Conservation (phyloP, 2,888 invertebrate genomes). For the Drosophila affinis region DNA sequence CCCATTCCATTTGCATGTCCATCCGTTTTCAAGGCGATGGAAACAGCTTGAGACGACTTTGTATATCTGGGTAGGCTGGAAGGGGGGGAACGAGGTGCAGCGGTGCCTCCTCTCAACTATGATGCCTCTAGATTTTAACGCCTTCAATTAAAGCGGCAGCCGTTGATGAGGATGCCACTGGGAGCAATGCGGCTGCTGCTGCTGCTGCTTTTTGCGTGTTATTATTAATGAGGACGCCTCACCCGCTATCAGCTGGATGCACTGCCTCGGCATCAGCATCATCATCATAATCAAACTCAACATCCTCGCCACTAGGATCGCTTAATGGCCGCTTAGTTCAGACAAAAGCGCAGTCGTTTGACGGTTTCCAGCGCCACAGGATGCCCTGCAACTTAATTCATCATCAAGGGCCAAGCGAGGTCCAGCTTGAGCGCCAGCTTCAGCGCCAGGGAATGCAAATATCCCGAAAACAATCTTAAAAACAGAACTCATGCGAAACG, state of each 20-base stretch:
- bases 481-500: constrained; percentile 57
- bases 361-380: constrained; percentile 20
- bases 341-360: constrained; percentile 29
- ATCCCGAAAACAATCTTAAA: not conserved
- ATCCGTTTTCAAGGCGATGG: not conserved
- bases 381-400: constrained; percentile 29
- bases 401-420: not conserved
- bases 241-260: constrained; percentile 32
- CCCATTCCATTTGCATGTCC: constrained; percentile 7
- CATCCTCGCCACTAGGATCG: constrained; percentile 6
- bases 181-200: not conserved
- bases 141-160: constrained; percentile 66
- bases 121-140: constrained; percentile 58
- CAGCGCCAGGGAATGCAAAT: constrained; percentile 5
- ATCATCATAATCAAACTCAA: constrained; percentile 5
- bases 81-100: not conserved
- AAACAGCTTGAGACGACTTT: constrained; percentile 31
- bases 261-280: constrained; percentile 10
- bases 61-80: not conserved
- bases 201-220: not conserved
- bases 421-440: not conserved
- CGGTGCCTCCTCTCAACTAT: constrained; percentile 19
- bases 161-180: constrained; percentile 9
- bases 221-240: constrained; percentile 28
- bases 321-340: constrained; percentile 23